A percentile compares a stretch with the other conserved stretches of the same genome.
Conservation (phyloP, 2,113 vertebrate genomes). For the Orycteropus afer region DNA sequence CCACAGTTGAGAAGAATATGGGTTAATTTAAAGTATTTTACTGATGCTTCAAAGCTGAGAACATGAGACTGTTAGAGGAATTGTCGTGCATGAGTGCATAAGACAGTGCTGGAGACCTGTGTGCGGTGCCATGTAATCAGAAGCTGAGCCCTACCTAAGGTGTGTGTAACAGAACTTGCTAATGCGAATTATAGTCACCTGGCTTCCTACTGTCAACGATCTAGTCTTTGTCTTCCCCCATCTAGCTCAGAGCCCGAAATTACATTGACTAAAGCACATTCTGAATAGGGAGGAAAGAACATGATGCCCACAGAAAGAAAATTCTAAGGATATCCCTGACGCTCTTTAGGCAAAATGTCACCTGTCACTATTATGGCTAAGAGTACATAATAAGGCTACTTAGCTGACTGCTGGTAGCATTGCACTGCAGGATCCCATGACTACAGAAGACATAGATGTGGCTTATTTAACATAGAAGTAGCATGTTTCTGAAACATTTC, state of each 20-base stretch:
- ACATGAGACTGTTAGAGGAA: background rate
- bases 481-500: background rate
- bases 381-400: conserved; percentile 13
- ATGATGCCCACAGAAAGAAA: conserved; percentile 38
- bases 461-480: background rate
- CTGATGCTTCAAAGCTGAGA: background rate
- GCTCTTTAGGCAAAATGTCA: conserved; percentile 54
- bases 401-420: background rate
- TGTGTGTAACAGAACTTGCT: background rate
- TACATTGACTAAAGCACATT: conserved; percentile 52
- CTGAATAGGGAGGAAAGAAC: conserved; percentile 50
- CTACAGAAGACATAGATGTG: background rate
- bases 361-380: conserved; percentile 14
- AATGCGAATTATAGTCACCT: background rate
- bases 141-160: background rate
- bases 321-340: conserved; percentile 45
- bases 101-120: background rate
- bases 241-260: conserved; percentile 43
- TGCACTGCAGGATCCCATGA: background rate
- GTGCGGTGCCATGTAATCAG: background rate
- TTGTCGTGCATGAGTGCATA: background rate
- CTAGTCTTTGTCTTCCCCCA: conserved; percentile 31
- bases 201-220: background rate
- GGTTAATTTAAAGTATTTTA: conserved; percentile 32
- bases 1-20: conserved; percentile 6